phyloP scores from a whole-genome alignment of 2,888 invertebrate species.

The Selenia dentaria region DNA sequence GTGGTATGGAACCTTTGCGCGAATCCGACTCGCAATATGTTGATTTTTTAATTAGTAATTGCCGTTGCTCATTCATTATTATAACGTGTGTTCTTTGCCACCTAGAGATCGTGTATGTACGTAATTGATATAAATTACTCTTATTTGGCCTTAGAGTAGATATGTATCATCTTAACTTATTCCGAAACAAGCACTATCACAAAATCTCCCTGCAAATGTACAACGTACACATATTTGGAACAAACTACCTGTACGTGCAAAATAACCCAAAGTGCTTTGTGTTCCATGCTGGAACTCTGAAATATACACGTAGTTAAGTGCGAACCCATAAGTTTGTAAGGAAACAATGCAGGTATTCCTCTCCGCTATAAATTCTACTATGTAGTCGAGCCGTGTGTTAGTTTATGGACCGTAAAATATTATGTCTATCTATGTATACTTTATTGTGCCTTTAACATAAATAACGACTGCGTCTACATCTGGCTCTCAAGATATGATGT shows the following conservation, averaged over 20 bases:
- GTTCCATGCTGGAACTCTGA: constrained; percentile 27
- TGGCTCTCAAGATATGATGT: constrained; percentile 17
- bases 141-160: too few relatives aligned
- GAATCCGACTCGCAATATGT: too few relatives aligned
- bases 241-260: constrained; percentile 25
- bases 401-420: constrained; percentile 69
- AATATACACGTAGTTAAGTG: constrained; percentile 25
- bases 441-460: constrained; percentile 35
- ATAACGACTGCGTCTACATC: constrained; percentile 30
- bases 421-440: constrained; percentile 49
- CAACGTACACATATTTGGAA: constrained; percentile 10
- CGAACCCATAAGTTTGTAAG: constrained; percentile 41
- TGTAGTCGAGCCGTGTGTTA: constrained; percentile 28
- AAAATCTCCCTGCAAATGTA: constrained; percentile 2
- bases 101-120: too few relatives aligned
- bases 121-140: too few relatives aligned
- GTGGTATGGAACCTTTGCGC: too few relatives aligned
- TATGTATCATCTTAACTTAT: too few relatives aligned
- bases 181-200: constrained; percentile 8
- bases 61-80: too few relatives aligned
- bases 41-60: too few relatives aligned
- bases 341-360: constrained; percentile 58
- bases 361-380: constrained; percentile 35
- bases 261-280: constrained; percentile 32
- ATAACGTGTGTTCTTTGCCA: too few relatives aligned